A percentile compares a stretch with the other conserved stretches of the same genome.
These are phyloP conservation scores for Pasiphila rectangulata DNA, from an alignment of 2,888 invertebrate genomes.

Conservation along the genomic window DNA sequence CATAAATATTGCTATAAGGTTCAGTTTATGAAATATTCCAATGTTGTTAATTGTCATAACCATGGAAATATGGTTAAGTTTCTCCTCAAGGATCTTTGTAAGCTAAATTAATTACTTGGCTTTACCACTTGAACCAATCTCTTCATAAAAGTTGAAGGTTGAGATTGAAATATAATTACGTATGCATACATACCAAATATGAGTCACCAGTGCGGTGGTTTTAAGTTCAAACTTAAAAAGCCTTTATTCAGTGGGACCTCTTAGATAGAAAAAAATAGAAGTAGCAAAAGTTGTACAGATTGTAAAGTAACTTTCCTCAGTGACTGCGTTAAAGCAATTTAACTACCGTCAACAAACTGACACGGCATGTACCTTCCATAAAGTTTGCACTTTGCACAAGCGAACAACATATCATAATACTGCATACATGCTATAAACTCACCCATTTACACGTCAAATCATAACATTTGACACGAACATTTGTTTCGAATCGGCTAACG, in stretches of 20 bases:
- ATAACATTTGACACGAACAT: conserved; percentile 47
- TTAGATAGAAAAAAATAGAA: too few species aligned
- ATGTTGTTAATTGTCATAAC: neutral
- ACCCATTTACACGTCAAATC: conserved; percentile 42
- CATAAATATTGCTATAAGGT: neutral
- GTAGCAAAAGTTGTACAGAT: neutral
- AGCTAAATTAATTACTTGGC: neutral
- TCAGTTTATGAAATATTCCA: neutral
- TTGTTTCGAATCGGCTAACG: conserved; percentile 42
- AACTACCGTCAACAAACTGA: conserved; percentile 41
- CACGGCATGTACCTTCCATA: conserved; percentile 43
- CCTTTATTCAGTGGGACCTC: too few species aligned
- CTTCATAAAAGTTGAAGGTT: too few species aligned
- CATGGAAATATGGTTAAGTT: conserved; percentile 10
- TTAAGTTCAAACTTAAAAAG: too few species aligned
- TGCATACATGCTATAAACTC: conserved; percentile 43
- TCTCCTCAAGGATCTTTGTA: conserved; percentile 1
- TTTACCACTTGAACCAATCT: too few species aligned
- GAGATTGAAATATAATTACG: too few species aligned
- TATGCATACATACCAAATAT: too few species aligned
- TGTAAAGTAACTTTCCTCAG: neutral
- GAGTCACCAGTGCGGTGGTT: too few species aligned
- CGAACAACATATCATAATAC: conserved; percentile 46
- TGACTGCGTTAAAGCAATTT: conserved; percentile 24
- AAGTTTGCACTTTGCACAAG: conserved; percentile 47